Percentiles rank a stretch among this genome's conserved stretches.
Evolutionary conservation across 2,113 vertebrate genomes (phyloP).

Genomic region (Barbus barbus): DNA sequence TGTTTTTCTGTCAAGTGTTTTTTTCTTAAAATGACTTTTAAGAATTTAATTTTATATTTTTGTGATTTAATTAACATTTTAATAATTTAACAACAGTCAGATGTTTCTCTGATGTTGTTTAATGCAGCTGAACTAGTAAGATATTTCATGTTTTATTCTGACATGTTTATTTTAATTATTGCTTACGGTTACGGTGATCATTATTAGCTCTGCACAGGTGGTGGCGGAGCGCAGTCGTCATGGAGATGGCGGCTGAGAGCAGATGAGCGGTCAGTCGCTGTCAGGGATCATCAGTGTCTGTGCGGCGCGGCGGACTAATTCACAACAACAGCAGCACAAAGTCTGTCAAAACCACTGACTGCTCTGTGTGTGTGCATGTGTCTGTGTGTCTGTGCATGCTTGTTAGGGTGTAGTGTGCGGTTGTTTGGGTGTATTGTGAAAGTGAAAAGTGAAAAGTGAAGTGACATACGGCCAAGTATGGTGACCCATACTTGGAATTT

Average conservation of each 20-base stretch:
- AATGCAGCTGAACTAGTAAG: not conserved
- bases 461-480: too few relatives aligned
- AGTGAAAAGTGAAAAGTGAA: too few relatives aligned
- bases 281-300: not conserved
- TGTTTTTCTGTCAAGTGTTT: too few relatives aligned
- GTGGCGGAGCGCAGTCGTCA: not conserved
- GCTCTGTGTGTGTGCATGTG: too few relatives aligned
- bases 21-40: too few relatives aligned
- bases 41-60: too few relatives aligned
- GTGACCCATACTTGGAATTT: too few relatives aligned
- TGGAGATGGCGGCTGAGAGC: not conserved
- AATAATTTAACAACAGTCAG: not conserved
- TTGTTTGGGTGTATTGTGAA: too few relatives aligned
- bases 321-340: not conserved
- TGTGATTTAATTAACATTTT: not conserved
- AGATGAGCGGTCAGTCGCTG: not conserved
- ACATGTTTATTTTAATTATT: not conserved
- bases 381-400: too few relatives aligned
- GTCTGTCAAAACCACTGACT: not conserved
- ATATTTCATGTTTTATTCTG: not conserved
- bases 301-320: not conserved
- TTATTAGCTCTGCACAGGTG: not conserved
- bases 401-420: too few relatives aligned
- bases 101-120: not conserved
- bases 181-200: not conserved